Evolutionary conservation across 2,113 vertebrate species (phyloP).

Genomic region (Sylvicapra grimmia): DNA sequence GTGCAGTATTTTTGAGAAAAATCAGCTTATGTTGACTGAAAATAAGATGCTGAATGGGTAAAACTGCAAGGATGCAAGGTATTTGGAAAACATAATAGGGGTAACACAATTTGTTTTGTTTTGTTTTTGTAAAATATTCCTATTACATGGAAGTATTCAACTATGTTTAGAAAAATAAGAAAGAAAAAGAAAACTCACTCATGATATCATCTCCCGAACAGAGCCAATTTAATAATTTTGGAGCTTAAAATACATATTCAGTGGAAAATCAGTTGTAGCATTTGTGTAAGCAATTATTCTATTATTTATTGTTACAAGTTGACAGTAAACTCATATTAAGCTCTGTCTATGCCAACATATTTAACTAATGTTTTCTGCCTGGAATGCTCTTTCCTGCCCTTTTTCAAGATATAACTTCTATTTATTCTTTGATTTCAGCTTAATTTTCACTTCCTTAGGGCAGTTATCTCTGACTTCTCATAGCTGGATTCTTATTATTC

Average conservation of each 20-base stretch:
- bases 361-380: slow-evolving; percentile 18
- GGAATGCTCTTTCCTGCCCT: background rate
- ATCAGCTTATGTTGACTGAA: slow-evolving; percentile 6
- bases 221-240: slow-evolving; percentile 18
- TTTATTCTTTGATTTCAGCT: background rate
- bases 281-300: slow-evolving; percentile 2
- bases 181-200: background rate
- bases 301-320: background rate
- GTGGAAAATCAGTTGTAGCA: background rate
- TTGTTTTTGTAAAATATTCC: background rate
- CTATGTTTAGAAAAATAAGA: background rate
- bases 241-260: background rate
- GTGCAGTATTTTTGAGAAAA: background rate
- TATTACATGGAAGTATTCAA: slow-evolving; percentile 13
- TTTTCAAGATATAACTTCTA: background rate
- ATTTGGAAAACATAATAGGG: background rate
- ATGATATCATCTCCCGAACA: background rate
- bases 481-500: background rate
- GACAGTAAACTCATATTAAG: background rate
- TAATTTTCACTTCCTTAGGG: background rate
- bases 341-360: background rate
- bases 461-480: background rate
- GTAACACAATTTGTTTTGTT: background rate
- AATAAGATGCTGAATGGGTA: background rate
- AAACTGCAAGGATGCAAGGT: background rate